Percentiles rank a stretch among this genome's conserved stretches.
Conservation (phyloP, 2,888 invertebrate genomes). For the Rhaphigaster nebulosa region DNA sequence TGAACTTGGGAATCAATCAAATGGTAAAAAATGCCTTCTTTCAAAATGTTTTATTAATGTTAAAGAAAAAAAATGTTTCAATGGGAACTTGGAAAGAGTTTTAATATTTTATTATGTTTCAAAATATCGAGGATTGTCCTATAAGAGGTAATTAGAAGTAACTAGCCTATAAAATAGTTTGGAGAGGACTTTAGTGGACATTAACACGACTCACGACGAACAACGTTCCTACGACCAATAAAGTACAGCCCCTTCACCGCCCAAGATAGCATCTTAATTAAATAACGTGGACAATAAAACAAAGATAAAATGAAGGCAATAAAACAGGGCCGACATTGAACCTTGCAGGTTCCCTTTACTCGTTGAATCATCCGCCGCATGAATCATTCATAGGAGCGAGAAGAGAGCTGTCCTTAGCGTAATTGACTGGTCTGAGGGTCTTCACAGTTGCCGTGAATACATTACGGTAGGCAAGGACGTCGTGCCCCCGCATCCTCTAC, state of each 20-base stretch:
- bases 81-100: no score
- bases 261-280: slow-evolving; percentile 47
- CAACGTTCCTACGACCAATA: background rate
- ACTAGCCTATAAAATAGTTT: background rate
- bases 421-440: slow-evolving; percentile 12
- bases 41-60: no score
- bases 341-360: background rate
- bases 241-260: slow-evolving; percentile 43
- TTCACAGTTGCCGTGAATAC: slow-evolving; percentile 10
- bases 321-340: slow-evolving; percentile 19
- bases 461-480: slow-evolving; percentile 3
- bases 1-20: no score
- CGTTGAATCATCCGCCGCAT: background rate
- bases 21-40: no score
- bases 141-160: background rate
- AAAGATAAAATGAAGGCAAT: slow-evolving; percentile 30
- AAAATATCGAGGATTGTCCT: background rate
- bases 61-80: no score
- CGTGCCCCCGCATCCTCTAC: background rate
- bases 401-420: background rate
- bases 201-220: slow-evolving; percentile 12
- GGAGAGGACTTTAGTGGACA: background rate
- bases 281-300: slow-evolving; percentile 45
- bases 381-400: slow-evolving; percentile 20
- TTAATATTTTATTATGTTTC: background rate